These are phyloP conservation scores for Myrmophylax atrothorax DNA, from an alignment of 2,113 vertebrate genomes.

Conservation along the genomic window DNA sequence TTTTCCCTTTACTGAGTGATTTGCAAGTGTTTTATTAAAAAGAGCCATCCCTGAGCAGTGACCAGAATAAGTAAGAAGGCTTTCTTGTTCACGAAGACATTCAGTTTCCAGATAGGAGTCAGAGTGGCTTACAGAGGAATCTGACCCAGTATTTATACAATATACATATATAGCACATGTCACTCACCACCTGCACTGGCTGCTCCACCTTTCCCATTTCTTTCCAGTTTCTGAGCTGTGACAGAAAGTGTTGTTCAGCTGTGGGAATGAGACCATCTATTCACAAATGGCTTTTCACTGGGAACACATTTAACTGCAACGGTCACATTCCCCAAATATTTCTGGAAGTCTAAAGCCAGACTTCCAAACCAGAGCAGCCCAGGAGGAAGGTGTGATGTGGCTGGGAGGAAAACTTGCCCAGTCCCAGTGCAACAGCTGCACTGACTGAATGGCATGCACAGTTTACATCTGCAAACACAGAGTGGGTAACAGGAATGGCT, in stretches of 20 bases:
- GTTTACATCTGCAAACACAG: slow-evolving; percentile 56
- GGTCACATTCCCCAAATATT: slow-evolving; percentile 65
- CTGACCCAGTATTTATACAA: not conserved
- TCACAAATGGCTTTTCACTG: slow-evolving; percentile 59
- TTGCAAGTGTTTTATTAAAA: not conserved
- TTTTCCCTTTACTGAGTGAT: not conserved
- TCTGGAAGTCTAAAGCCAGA: slow-evolving; percentile 47
- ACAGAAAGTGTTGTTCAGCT: slow-evolving; percentile 56
- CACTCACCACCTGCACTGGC: not conserved
- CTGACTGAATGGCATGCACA: slow-evolving; percentile 49
- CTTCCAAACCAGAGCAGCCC: slow-evolving; percentile 49
- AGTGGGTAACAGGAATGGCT: slow-evolving; percentile 33
- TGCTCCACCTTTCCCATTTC: not conserved
- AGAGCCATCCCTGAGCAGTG: not conserved
- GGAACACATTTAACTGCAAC: slow-evolving; percentile 40
- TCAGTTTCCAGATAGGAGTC: not conserved
- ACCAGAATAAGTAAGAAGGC: not conserved
- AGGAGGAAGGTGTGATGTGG: slow-evolving; percentile 62
- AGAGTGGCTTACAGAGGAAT: not conserved
- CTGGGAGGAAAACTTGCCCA: not conserved
- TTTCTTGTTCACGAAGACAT: not conserved
- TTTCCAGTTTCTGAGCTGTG: not conserved
- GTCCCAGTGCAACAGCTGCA: slow-evolving; percentile 29
- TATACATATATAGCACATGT: slow-evolving; percentile 3
- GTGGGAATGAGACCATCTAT: slow-evolving; percentile 12